phyloP scores from a whole-genome alignment of 30 jellyfish, hydroid and myxozoan species.

The Euphysa ruthae region DNA sequence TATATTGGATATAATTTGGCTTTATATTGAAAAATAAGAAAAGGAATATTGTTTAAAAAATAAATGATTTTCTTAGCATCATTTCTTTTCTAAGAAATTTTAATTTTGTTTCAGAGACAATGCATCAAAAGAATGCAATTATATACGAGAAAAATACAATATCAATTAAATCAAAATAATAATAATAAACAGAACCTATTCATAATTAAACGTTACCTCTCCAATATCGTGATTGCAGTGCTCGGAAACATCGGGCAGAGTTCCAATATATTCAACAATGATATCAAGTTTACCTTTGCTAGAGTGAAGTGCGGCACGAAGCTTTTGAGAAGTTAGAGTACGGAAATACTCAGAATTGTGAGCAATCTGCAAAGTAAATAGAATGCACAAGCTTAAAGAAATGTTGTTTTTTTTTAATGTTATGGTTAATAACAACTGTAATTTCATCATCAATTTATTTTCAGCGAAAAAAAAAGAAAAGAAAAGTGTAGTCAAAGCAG shows the following conservation, averaged over 20 bases:
- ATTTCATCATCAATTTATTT: no score
- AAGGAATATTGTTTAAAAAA: no score
- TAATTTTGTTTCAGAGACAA: neutral
- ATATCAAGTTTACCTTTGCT: conserved; percentile 15
- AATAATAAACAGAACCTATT: neutral
- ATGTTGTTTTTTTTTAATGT: no score
- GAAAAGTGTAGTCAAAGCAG: no score
- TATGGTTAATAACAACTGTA: no score
- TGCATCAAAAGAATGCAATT: neutral
- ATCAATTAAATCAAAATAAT: no score
- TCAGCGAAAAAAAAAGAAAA: no score
- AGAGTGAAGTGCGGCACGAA: neutral
- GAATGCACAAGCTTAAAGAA: neutral
- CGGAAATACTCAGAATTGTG: conserved; percentile 28
- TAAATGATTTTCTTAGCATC: no score
- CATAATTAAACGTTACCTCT: conserved; percentile 25
- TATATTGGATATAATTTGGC: no score
- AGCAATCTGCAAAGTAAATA: conserved; percentile 11
- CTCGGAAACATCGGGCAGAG: conserved; percentile 30
- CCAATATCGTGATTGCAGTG: conserved; percentile 35
- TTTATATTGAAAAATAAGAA: no score
- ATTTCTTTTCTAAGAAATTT: no score
- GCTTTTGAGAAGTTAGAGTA: conserved; percentile 29
- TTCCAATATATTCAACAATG: conserved; percentile 20
- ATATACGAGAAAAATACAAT: neutral